Evolutionary conservation across 53 echinoderm and acorn worm genomes (phyloP), one percentile per base, ranked within the genome.

Genomic region (Apostichopus leukothele): DNA sequence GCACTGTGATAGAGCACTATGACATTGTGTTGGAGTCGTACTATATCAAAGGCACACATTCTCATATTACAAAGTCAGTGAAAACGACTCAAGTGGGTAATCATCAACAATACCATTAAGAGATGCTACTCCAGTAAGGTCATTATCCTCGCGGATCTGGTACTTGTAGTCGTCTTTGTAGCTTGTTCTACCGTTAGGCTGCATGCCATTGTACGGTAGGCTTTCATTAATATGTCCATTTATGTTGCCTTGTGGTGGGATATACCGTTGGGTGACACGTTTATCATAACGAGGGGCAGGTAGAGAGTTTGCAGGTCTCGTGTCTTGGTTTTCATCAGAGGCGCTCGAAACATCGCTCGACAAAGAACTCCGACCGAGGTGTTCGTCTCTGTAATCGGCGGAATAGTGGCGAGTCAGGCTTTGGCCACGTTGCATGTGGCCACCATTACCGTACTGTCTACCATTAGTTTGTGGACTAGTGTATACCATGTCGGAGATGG

Each of bases 281-380:
- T 25, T 9, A 18, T 85, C 68, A 16, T 66, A 50, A 52, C 25
- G 23, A 5, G 21, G 83, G 23, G 66, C 22, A 66, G 23, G 11
- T 9, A 67, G 66, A 76, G 77, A 39, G 10, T 57, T 57, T 50
- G 77, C 10, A 22, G 13, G 5, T 13, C 61, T 16, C 12, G 39
- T 18, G 25, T 85, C 68, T 14, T 50, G 9, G 14, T 85, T 50
- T 8, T 18, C 67, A 50, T 85, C 85, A 13, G 85, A 85, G 13
- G 67, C 57, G 50, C 85, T 85, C 50, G 85, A 85, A 63, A 67
- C 85, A 22, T 85, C 51, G 66, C 85, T 85, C 5, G 85, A 85
- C 10, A 21, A 27, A n/a, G 85, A 85, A 67, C 67, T 66, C 10
- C 63, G 26, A 19, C 60, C 85, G 13, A n/a, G 26, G 25, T 50